Base-by-base conservation (phyloP, 1,140 invertebrate species). In the Eurosta solidaginis region DNA sequence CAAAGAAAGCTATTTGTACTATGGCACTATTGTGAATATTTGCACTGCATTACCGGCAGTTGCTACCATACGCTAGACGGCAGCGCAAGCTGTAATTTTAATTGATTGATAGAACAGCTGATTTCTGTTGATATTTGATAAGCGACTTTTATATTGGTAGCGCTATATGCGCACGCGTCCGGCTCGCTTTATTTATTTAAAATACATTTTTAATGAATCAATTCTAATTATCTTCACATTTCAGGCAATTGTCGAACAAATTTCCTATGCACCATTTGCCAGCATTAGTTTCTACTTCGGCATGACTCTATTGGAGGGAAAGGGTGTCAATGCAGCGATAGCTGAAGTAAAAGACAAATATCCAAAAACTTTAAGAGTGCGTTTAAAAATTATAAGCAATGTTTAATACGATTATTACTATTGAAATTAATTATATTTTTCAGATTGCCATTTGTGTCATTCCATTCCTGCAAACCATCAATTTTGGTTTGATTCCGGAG, bases 211-310 rank as follows among this genome's bases (percentile, higher is more conserved):
- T 33, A 1, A n/a, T 42, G 20, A 3, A 33, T 42, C 1, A 3
- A 20, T 68, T 36, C 36, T 36, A 45, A 45, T 7, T 68, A 78
- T 45, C 17, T 45, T 45, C 17, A 14, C 25, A 79, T 88, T 91
- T 45, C 82, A 95, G 94, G 94, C 94, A 79, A 82, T 93, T 40
- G 90, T 95, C 49, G 95, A 96, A 89, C 95, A 96, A 89, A 88
- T 96, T 10, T 92, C 92, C 1, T 96, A 96, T 82, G 92, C 92
- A 29, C 95, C 95, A 78, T 90, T 92, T 81, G 94, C 94, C 74
- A 93, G 95, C 90, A 90, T 90, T 78, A 93, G 92, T 82, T 96
- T 96, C 83, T 96, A 94, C 84, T 93, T 95, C 89, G 92, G 92
- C 44, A 95, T 96, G 91, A 94, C 91, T 84, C 81, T 96, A 42